phyloP scores from a whole-genome alignment of 2,797 vertebrate genomes.

The Sarcophilus harrisii region DNA sequence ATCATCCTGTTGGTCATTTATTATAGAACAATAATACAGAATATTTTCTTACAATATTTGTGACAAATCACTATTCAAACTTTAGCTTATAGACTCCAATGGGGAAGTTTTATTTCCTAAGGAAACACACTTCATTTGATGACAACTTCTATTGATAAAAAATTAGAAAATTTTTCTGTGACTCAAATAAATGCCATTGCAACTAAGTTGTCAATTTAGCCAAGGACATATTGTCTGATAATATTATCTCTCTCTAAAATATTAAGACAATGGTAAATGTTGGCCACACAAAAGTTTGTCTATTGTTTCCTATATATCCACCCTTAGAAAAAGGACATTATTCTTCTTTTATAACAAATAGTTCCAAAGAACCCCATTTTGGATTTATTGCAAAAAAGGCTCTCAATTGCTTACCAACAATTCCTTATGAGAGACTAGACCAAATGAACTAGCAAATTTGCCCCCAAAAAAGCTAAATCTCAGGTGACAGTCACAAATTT shows the following conservation, averaged over 20 bases:
- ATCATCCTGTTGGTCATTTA: too few relatives aligned
- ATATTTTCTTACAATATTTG: not conserved
- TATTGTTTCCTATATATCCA: not conserved
- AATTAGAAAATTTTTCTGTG: not conserved
- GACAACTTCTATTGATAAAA: not conserved
- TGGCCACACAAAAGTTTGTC: not conserved
- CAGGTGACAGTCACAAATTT: conserved; percentile 50
- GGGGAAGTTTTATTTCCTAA: too few relatives aligned
- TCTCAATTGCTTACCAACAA: conserved; percentile 63
- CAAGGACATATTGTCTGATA: not conserved
- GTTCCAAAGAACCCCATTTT: conserved; percentile 60
- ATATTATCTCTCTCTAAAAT: not conserved
- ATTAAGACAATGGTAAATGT: not conserved
- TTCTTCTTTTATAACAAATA: conserved; percentile 20
- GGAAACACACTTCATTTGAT: too few relatives aligned
- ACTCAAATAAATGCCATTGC: not conserved
- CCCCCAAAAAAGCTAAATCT: conserved; percentile 50
- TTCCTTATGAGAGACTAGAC: conserved; percentile 58
- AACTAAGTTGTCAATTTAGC: not conserved
- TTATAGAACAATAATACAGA: too few relatives aligned
- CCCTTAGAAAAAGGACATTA: conserved; percentile 22
- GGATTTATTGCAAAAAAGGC: conserved; percentile 53
- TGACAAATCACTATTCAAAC: not conserved
- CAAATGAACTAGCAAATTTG: conserved; percentile 54
- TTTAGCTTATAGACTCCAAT: not conserved